Base-by-base conservation (phyloP, 2,797 vertebrate genomes). In the Muscicapa comitata region DNA sequence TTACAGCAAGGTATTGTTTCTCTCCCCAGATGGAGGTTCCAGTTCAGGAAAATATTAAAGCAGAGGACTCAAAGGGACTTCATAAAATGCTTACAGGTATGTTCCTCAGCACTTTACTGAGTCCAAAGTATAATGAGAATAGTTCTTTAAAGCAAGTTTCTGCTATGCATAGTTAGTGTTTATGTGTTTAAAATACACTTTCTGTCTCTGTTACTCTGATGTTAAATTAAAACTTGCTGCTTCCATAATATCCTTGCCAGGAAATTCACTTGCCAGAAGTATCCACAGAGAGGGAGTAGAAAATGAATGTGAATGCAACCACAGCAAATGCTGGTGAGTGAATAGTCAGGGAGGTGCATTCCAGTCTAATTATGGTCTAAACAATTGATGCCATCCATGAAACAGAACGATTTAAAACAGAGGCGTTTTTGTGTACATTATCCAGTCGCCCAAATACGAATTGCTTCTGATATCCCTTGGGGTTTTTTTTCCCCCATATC, bases 1-100 rank as follows among this genome's bases (percentile, higher is more conserved):
- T 81, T 93, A 74, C 17, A 92, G 63, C 48, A 76, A 95, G 63
- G 51, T 81, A 88, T 92, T 95, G 86, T 93, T 90, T 95, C 48
- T 87, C 55, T 89, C 48, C 63, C 48, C n/a, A 86, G 71, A 66
- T 67, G 63, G 48, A 93, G 40, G 63, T 90, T 91, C 54, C 80
- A 75, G 74, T 86, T 92, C 77, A 82, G 84, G 53, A 53, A 89
- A 82, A 85, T 73, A 85, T 82, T 94, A 86, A 78, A 67, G 3
- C 12, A 48, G 66, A 80, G 43, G 86, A 92, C 93, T 88, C 77
- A 90, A 84, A 86, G 71, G 53, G 67, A 84, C 73, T 79, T 84
- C 51, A 81, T 79, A 77, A 90, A 86, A 78, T 73, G 33, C 43
- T 86, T 86, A 50, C 82, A 93, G 73, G 66, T 88, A 13, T 67